Evolutionary conservation across 2,888 invertebrate species (phyloP), one percentile per base, ranked within the genome.

Genomic region (Harpalus rufipes): DNA sequence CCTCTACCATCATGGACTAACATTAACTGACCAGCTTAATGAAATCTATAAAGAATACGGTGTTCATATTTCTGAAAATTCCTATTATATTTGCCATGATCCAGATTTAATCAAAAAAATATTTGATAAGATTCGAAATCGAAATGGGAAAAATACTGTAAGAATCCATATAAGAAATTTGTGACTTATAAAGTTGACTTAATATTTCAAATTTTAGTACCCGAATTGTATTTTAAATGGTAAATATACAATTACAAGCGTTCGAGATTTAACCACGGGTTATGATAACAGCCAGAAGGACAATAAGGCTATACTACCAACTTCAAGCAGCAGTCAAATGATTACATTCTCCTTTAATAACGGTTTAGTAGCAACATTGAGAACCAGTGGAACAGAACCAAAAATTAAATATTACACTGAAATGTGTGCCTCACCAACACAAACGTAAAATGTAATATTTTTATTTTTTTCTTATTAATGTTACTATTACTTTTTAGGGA

Each of bases 351-450:
- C 94, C 7, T 98, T 99, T 91, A 92, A 93, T 81, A 97, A 96
- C 91, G 98, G 98, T 0, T 93, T 97, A 86, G 94, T 96, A 7
- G 94, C 96, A 0, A 99, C 98, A 0, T 91, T 99, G 44, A 93
- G 99, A 87, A 98, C 99, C 0, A 98, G 98, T 90, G 99, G 99
- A 68, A 99, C 99, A 0, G 99, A 99, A 91, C 99, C 99, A 61
- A 99, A 99, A 91, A 94, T 99, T 88, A 99, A 99, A 92, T 99
- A 98, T 91, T 99, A 99, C 92, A 96, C 97, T 0, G 99, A 99
- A 91, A 92, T 97, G 84, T 95, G 96, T 87, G 95, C 95, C 85
- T 90, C 93, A 65, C 95, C 95, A 12, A 92, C 92, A 16, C 92
- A 94, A 88, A 92, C 92, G 94, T 95, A 91, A 92, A 92, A 68